phyloP scores from a whole-genome alignment of 2,113 vertebrate species.

The Dipodomys merriami region DNA sequence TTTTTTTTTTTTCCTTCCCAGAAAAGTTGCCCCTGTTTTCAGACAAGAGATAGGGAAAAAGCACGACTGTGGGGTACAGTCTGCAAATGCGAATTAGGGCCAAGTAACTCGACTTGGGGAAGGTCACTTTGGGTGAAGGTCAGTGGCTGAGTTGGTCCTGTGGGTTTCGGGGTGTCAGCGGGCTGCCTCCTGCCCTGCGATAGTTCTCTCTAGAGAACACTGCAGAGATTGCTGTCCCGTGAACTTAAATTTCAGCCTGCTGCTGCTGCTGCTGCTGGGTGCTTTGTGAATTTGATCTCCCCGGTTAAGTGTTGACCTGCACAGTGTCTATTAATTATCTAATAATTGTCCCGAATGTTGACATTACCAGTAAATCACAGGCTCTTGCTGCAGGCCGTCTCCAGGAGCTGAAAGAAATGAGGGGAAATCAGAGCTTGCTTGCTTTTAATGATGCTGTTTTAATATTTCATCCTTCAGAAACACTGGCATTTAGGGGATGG shows the following conservation, averaged over 20 bases:
- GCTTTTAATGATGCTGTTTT: slow-evolving; percentile 57
- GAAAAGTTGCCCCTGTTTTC: background rate
- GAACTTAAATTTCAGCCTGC: slow-evolving; percentile 6
- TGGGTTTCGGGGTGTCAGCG: too few species aligned
- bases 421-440: slow-evolving; percentile 30
- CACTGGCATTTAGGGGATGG: slow-evolving; percentile 1
- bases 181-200: too few species aligned
- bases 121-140: slow-evolving; percentile 83
- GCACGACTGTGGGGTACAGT: background rate
- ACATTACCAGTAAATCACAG: slow-evolving; percentile 33
- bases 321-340: slow-evolving; percentile 55
- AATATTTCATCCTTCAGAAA: slow-evolving; percentile 38
- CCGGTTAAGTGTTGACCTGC: background rate
- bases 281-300: slow-evolving; percentile 44
- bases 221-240: background rate
- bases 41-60: background rate
- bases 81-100: background rate
- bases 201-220: background rate
- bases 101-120: slow-evolving; percentile 35
- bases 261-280: background rate
- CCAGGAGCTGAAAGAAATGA: background rate
- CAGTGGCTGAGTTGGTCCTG: too few species aligned
- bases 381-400: background rate
- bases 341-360: slow-evolving; percentile 55
- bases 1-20: too few species aligned